Evolutionary conservation across 1,140 invertebrate genomes (phyloP).

Genomic region (Drepana arcuata): DNA sequence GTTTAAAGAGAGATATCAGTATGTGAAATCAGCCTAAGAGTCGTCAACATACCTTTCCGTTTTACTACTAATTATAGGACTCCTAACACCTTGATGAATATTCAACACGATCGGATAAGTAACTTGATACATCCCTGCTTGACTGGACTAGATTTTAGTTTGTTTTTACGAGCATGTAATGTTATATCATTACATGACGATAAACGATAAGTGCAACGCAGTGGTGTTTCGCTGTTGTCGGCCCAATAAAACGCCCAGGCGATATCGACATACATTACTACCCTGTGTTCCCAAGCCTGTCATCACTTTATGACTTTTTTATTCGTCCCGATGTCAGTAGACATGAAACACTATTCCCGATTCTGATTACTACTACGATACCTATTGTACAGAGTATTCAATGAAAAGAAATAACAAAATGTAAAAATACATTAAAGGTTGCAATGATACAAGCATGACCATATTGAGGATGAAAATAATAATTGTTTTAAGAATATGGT

Average conservation of each 20-base stretch:
- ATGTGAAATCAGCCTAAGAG: too few relatives aligned
- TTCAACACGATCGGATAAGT: slow-evolving; percentile 34
- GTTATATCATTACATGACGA: slow-evolving; percentile 56
- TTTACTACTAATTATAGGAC: slow-evolving; percentile 30
- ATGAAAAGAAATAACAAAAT: too few relatives aligned
- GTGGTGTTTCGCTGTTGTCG: slow-evolving; percentile 51
- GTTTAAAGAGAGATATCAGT: too few relatives aligned
- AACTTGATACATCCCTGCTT: slow-evolving; percentile 26
- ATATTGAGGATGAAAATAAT: too few relatives aligned
- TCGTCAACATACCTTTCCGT: too few relatives aligned
- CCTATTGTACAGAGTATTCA: too few relatives aligned
- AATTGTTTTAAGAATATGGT: too few relatives aligned
- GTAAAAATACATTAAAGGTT: too few relatives aligned
- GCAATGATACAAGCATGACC: too few relatives aligned
- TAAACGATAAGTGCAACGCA: slow-evolving; percentile 59
- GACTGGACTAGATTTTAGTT: slow-evolving; percentile 37
- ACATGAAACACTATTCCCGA: slow-evolving; percentile 59
- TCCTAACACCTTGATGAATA: slow-evolving; percentile 41
- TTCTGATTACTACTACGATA: slow-evolving; percentile 44
- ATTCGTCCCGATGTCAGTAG: slow-evolving; percentile 53
- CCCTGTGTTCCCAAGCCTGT: slow-evolving; percentile 58
- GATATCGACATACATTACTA: slow-evolving; percentile 53
- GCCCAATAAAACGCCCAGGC: slow-evolving; percentile 43
- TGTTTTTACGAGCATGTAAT: slow-evolving; percentile 61
- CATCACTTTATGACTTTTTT: slow-evolving; percentile 67